phyloP scores from a whole-genome alignment of 2,797 vertebrate genomes.

The Sebastes minor region DNA sequence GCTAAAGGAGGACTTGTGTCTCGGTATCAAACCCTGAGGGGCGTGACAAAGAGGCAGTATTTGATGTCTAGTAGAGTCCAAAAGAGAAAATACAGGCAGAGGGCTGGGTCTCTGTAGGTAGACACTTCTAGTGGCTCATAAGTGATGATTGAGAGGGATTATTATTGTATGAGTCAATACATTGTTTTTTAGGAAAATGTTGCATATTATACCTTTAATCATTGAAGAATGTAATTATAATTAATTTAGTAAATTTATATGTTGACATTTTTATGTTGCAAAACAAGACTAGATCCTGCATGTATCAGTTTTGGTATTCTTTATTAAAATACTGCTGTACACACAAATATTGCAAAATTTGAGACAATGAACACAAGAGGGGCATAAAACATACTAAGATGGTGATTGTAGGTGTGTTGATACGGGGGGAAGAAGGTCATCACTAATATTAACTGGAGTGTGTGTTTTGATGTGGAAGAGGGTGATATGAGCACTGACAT shows the following conservation, averaged over 20 bases:
- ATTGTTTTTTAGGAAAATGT: not conserved
- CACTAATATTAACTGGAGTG: constrained; percentile 75
- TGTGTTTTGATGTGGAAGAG: constrained; percentile 49
- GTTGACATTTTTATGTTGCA: not conserved
- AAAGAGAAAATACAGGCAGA: too few species aligned
- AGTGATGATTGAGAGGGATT: too few species aligned
- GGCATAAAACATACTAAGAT: constrained; percentile 83
- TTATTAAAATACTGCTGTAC: constrained; percentile 99
- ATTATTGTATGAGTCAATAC: not conserved
- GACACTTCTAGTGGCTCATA: too few species aligned
- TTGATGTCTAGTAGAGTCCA: too few species aligned
- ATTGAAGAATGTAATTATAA: not conserved
- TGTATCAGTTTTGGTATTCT: constrained; percentile 89
- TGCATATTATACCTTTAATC: not conserved
- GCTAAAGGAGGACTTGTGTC: too few species aligned
- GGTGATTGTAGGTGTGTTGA: constrained; percentile 74
- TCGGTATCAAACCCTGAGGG: too few species aligned
- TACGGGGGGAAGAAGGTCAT: constrained; percentile 71
- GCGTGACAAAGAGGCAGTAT: too few species aligned
- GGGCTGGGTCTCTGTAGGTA: too few species aligned
- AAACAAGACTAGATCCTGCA: not conserved
- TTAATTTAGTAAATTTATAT: not conserved
- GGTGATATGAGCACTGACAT: constrained; percentile 63
- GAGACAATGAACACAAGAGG: constrained; percentile 92
- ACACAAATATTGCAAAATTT: constrained; percentile 91